Conservation (phyloP, 2,113 vertebrate species). For the Ornithorhynchus anatinus region DNA sequence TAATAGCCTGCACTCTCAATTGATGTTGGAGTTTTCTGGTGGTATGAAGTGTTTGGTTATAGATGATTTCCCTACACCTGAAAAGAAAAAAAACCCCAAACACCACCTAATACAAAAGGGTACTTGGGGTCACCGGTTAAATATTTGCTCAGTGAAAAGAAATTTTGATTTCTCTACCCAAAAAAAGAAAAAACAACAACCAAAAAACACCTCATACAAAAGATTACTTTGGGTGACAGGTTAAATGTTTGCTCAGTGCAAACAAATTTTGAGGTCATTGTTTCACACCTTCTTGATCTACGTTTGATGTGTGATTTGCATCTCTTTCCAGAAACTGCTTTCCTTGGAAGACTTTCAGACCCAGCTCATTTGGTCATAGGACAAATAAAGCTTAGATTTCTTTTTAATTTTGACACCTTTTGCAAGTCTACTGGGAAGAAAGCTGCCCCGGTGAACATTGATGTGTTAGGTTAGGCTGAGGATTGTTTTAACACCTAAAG, state of each 20-base stretch:
- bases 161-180: slow-evolving; percentile 46
- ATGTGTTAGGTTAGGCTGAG: too few species aligned
- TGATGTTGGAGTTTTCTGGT: too few species aligned
- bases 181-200: too few species aligned
- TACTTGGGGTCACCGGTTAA: slow-evolving; percentile 39
- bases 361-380: slow-evolving; percentile 36
- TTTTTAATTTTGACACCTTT: slow-evolving; percentile 22
- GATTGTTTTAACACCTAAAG: too few species aligned
- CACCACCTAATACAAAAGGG: slow-evolving; percentile 51
- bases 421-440: slow-evolving; percentile 37
- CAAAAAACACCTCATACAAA: slow-evolving; percentile 55
- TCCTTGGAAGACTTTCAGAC: slow-evolving; percentile 41
- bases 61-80: slow-evolving; percentile 51
- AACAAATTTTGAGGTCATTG: slow-evolving; percentile 40
- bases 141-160: not conserved
- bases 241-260: slow-evolving; percentile 17
- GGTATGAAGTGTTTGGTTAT: too few species aligned
- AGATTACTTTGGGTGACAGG: slow-evolving; percentile 36
- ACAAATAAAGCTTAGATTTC: slow-evolving; percentile 24
- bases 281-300: slow-evolving; percentile 25
- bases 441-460: slow-evolving; percentile 44
- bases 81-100: too few species aligned
- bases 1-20: too few species aligned
- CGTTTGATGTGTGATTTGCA: slow-evolving; percentile 40
- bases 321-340: slow-evolving; percentile 22